Evolutionary conservation across 2,797 vertebrate species (phyloP).

Genomic region (Anas georgica): DNA sequence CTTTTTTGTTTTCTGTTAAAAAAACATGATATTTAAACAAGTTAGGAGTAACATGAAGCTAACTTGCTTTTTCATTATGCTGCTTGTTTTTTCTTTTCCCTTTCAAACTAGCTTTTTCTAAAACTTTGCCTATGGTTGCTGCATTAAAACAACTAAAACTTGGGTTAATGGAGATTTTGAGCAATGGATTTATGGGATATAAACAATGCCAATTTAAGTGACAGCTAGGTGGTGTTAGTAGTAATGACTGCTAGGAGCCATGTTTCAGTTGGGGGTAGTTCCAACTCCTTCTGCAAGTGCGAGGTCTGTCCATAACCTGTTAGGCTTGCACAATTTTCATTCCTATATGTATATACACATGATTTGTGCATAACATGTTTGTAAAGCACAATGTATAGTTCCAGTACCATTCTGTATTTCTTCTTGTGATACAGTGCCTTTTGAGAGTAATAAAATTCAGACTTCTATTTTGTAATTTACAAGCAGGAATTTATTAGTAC

Average conservation of each 20-base stretch:
- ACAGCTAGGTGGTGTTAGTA: neutral
- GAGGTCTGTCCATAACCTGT: neutral
- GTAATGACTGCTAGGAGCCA: neutral
- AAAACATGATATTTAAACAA: neutral
- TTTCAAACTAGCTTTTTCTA: conserved; percentile 65
- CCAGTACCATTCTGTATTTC: neutral
- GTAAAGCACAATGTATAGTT: neutral
- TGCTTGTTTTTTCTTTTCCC: conserved; percentile 72
- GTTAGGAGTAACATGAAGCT: conserved; percentile 29
- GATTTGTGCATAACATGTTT: neutral
- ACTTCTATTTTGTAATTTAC: neutral
- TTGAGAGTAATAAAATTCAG: neutral
- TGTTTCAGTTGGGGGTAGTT: neutral
- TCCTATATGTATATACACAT: neutral
- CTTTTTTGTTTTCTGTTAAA: neutral
- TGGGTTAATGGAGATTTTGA: conserved; percentile 67
- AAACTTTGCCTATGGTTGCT: conserved; percentile 70
- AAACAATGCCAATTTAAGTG: neutral
- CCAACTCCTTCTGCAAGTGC: neutral
- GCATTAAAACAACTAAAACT: conserved; percentile 72
- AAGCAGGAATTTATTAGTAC: neutral
- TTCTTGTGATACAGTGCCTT: neutral
- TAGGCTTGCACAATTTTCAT: neutral
- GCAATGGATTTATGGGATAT: conserved; percentile 84
- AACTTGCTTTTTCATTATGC: conserved; percentile 82